phyloP scores from a whole-genome alignment of 2,113 vertebrate species.

The Calidris pygmaea region DNA sequence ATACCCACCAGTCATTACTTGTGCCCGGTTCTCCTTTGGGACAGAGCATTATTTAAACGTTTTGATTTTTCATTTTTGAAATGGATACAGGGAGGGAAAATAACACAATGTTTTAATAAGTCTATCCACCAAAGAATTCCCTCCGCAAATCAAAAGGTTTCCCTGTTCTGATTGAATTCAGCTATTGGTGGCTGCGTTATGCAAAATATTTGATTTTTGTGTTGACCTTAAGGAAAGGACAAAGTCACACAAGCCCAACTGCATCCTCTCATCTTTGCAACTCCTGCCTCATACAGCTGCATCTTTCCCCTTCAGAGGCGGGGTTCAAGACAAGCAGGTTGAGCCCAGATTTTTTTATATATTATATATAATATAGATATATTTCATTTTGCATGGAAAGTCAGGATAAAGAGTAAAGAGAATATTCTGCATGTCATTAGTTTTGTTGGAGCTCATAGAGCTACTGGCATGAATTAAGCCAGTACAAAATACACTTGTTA shows the following conservation, averaged over 20 bases:
- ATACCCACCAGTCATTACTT: not conserved
- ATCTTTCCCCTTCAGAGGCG: not conserved
- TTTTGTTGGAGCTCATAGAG: not conserved
- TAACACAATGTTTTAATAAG: not conserved
- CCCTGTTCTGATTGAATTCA: not conserved
- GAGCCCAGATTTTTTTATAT: not conserved
- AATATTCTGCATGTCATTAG: not conserved
- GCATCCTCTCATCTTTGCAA: not conserved
- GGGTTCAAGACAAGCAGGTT: not conserved
- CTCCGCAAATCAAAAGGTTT: not conserved
- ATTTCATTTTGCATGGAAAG: not conserved
- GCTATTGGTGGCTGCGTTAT: not conserved
- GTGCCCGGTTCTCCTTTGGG: not conserved
- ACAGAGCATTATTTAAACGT: not conserved
- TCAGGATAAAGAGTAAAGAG: not conserved
- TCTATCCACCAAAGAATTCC: not conserved
- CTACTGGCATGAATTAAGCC: not conserved
- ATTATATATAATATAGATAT: not conserved
- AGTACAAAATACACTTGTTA: too few relatives aligned
- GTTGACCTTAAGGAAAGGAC: constrained; percentile 33
- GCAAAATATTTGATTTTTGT: not conserved
- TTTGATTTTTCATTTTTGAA: not conserved
- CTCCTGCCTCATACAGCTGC: not conserved
- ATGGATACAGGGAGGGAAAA: not conserved
- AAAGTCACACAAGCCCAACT: not conserved